Conservation (phyloP, 2,888 invertebrate genomes). For the Chloroclysta siterata region DNA sequence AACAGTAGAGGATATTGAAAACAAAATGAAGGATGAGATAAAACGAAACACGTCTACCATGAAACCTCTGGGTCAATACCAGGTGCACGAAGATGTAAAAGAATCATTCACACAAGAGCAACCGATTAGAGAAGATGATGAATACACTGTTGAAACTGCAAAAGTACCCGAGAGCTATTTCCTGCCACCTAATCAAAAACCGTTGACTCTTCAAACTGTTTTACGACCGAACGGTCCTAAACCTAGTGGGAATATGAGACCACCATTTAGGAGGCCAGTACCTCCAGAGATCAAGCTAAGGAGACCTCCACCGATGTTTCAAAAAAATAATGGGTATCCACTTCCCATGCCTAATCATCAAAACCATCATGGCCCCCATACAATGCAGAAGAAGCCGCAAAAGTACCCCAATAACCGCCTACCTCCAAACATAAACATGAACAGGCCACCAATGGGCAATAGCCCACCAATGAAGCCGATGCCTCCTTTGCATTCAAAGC, state of each 20-base stretch:
- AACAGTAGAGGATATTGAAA: conserved; percentile 74
- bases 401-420: conserved; percentile 56
- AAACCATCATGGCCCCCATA: conserved; percentile 56
- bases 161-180: conserved; percentile 65
- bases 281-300: conserved; percentile 80
- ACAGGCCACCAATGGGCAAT: conserved; percentile 53
- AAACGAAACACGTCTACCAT: conserved; percentile 52
- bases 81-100: conserved; percentile 69
- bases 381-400: conserved; percentile 59
- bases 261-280: conserved; percentile 70
- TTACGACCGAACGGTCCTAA: conserved; percentile 67
- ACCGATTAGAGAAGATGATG: conserved; percentile 70
- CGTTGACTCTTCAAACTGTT: conserved; percentile 76
- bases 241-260: conserved; percentile 61
- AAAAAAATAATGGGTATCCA: conserved; percentile 65
- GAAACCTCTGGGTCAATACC: conserved; percentile 57
- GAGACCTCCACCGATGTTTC: conserved; percentile 61
- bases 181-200: conserved; percentile 70
- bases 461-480: conserved; percentile 69
- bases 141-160: conserved; percentile 65
- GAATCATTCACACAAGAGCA: conserved; percentile 66
- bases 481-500: conserved; percentile 55
- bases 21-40: conserved; percentile 64
- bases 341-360: conserved; percentile 68
- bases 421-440: conserved; percentile 57